Evolutionary conservation across 23 tunicate species (phyloP).

Genomic region (Oikopleura vanhoeffeni): DNA sequence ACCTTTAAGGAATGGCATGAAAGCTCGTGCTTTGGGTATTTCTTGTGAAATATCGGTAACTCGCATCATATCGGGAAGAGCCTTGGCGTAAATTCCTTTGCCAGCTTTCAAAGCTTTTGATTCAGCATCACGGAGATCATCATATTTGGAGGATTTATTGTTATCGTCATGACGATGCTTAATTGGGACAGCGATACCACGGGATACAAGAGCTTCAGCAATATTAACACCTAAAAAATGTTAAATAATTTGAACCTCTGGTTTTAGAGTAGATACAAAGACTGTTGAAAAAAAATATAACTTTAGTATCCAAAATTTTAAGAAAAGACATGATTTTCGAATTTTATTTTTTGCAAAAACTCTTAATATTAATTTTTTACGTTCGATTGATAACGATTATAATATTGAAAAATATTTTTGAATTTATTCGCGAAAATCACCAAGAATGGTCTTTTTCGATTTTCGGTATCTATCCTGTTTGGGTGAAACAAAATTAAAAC

Average conservation of each 20-base stretch:
- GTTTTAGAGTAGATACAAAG: neutral
- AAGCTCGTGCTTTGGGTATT: conserved; percentile 43
- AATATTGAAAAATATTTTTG: too few relatives aligned
- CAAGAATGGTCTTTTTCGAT: too few relatives aligned
- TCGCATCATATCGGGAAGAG: conserved; percentile 41
- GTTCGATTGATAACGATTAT: too few relatives aligned
- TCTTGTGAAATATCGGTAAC: conserved; percentile 79
- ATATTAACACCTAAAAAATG: conserved; percentile 29
- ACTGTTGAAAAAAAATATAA: too few relatives aligned
- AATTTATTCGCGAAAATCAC: too few relatives aligned
- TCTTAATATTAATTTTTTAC: too few relatives aligned
- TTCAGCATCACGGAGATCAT: conserved; percentile 65
- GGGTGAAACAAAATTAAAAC: too few relatives aligned
- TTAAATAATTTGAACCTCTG: neutral
- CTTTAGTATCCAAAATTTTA: too few relatives aligned
- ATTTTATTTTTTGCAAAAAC: neutral
- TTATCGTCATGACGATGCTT: conserved; percentile 88
- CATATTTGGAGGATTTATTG: conserved; percentile 52
- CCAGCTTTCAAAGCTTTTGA: conserved; percentile 59
- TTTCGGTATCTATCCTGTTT: too few relatives aligned
- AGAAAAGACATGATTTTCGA: too few relatives aligned
- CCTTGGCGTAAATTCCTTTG: conserved; percentile 70
- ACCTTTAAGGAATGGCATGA: conserved; percentile 66
- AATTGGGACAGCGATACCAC: conserved; percentile 66
- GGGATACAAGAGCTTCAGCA: conserved; percentile 87